Base-by-base conservation (phyloP, 2,113 vertebrate genomes). In the Panthera tigris region DNA sequence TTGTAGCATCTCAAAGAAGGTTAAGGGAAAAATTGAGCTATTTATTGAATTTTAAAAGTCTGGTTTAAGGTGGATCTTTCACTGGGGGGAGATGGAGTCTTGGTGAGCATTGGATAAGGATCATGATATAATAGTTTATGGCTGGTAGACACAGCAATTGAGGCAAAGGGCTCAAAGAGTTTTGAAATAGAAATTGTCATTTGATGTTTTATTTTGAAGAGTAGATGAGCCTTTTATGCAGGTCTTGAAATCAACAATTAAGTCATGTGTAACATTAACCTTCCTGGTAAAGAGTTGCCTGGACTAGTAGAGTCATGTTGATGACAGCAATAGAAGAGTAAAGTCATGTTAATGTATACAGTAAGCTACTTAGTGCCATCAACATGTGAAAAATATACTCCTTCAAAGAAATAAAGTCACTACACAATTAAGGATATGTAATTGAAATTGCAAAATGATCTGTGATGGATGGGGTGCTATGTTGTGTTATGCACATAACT, bases 401-500 rank as follows among this genome's bases (percentile, higher is more conserved):
- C 31, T 95, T 80, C 45, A 48, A 71, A 95, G 82, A 96, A 88
- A 94, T 50, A 45, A 93, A 93, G 29, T 89, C 55, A 86, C 85
- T 73, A 80, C 1, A 39, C 48, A 91, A 86, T 76, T 78, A 85
- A 83, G 57, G 21, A 19, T 50, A 85, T 66, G 36, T 73, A 63
- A 86, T 88, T 88, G 57, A 52, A 79, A 78, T 71, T 39, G 81
- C 10, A 89, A 97, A 97, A 85, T 73, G 57, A n/a, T 25, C 4
- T 96, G 21, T 89, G 84, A 29, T 89, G 61, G 45, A 87, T 55
- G 86, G 36, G 4, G 12, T 74, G 27, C 41, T n/a, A 61, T 61
- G 8, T 61, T 61, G 57, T 61, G 21, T 61, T 61, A 61, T 73
- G 18, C 41, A 68, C 79, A n/a, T 84, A 68, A 81, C 7, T 80